Percentiles rank a stretch among this genome's conserved stretches.
Evolutionary conservation across 2,113 vertebrate species (phyloP).

Genomic region (Oreocharis arfaki): DNA sequence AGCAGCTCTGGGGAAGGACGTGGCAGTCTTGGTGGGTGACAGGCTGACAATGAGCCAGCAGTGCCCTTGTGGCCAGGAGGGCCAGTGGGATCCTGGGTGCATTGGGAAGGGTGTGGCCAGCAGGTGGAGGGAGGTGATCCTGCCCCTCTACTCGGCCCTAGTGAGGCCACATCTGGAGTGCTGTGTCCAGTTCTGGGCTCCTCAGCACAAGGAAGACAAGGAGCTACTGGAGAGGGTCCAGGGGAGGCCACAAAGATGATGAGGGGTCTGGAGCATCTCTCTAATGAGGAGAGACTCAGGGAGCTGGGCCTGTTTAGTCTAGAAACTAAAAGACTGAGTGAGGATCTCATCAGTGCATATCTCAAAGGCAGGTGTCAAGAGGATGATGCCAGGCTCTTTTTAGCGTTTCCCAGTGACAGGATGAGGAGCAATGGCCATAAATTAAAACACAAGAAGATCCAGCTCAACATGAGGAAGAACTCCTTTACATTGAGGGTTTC

Average conservation of each 20-base stretch:
- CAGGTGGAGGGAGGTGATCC: not conserved
- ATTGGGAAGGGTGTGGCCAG: not conserved
- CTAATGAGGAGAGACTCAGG: rapidly evolving
- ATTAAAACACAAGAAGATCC: not conserved
- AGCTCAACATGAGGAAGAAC: not conserved
- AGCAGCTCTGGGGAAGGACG: not conserved
- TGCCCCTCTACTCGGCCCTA: rapidly evolving
- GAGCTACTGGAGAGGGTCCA: not conserved
- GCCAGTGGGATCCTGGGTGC: not conserved
- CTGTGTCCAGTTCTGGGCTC: not conserved
- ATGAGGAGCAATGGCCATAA: not conserved
- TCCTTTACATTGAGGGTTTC: not conserved
- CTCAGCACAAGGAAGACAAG: not conserved
- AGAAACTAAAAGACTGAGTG: not conserved
- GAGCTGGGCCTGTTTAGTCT: not conserved
- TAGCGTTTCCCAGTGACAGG: not conserved
- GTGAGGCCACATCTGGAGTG: not conserved
- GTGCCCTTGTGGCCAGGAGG: not conserved
- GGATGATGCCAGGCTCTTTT: not conserved
- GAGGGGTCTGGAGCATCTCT: rapidly evolving
- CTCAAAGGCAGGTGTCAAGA: not conserved
- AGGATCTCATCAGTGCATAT: not conserved
- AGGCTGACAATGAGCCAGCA: not conserved
- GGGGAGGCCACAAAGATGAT: not conserved
- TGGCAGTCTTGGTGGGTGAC: not conserved